Evolutionary conservation across 1,140 invertebrate genomes (phyloP).

Genomic region (Drosophila chauvacae): DNA sequence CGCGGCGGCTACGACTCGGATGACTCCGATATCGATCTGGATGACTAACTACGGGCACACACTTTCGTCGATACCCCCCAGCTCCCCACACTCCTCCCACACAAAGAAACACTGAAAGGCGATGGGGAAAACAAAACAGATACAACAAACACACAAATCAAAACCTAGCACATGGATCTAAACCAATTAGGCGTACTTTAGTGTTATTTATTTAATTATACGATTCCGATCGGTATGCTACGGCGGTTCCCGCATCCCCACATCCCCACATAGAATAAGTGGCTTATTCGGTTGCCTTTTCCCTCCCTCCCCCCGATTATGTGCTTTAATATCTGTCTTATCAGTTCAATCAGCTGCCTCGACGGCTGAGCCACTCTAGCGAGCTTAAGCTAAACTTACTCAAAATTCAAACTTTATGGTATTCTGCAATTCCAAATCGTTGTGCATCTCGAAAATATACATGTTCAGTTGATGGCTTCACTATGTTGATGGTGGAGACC

Average conservation of each 20-base stretch:
- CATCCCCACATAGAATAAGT: constrained; percentile 32
- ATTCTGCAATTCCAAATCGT: constrained; percentile 33
- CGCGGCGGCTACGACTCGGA: constrained; percentile 86
- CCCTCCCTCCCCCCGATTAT: constrained; percentile 14
- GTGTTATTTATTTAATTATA: constrained; percentile 77
- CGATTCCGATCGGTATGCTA: constrained; percentile 55
- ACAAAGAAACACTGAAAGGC: constrained; percentile 27
- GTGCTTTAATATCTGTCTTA: constrained; percentile 44
- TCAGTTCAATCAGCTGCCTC: constrained; percentile 43
- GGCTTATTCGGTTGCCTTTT: constrained; percentile 47
- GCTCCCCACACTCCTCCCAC: constrained; percentile 28
- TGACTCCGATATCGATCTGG: constrained; percentile 88
- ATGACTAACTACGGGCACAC: constrained; percentile 83
- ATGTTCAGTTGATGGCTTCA: constrained; percentile 36
- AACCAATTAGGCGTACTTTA: constrained; percentile 79
- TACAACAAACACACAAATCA: constrained; percentile 45
- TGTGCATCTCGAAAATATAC: constrained; percentile 30
- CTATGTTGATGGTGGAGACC: constrained; percentile 14
- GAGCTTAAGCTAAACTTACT: constrained; percentile 36
- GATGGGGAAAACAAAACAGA: constrained; percentile 22
- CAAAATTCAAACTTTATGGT: constrained; percentile 38
- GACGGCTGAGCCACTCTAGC: constrained; percentile 43
- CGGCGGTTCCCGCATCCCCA: constrained; percentile 11
- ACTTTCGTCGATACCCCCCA: constrained; percentile 19
- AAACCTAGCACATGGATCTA: constrained; percentile 77